Base-by-base conservation (phyloP, 2,113 vertebrate genomes). In the crab-eating macaque (Macaca fascicularis) region DNA sequence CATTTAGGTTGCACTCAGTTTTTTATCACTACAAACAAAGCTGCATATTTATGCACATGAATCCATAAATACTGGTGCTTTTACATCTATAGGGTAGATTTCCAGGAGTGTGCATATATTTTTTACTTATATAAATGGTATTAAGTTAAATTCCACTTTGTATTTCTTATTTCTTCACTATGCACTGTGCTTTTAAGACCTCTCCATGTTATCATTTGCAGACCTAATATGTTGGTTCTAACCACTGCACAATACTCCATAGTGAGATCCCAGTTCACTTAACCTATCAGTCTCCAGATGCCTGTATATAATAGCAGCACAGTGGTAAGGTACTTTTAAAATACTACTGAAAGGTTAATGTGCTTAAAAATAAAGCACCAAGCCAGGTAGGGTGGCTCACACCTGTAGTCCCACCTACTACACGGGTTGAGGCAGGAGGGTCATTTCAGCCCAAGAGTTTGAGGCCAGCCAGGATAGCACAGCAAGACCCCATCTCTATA, bases 131-230 rank as follows among this genome's bases (percentile, higher is more conserved):
- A 6, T 14, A 27, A 43, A 50, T 61, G 35, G 8, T 35, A 27
- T 59, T 80, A 16, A 3, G 19, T 27, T 57, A 79, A 27, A 23
- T 8, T 6, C 35, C 6, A 13, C 45, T n/a, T 55, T 16, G 17
- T 10, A 38, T 19, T n/a, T 35, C 61, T 50, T 22, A 27, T 13
- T 59, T 74, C 20, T 19, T 55, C 19, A 4, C 38, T 40, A 6
- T 4, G 57, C 69, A 8, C 35, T 30, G 6, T 48, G 23, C 2
- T 43, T 43, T 3, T 9, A 50, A 59, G 20, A 23, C 16, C 23
- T 27, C 9, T 30, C n/a, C 1, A 2, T 2, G 48, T 2, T 6
- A 5, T 6, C 2, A 12, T 32, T 20, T 8, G 16, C 17, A 81
- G 72, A 55, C 27, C 61, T 6, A n/a, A 64, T 55, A 20, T n/a